Base-by-base conservation (phyloP, 2,113 vertebrate genomes). In the Syngnathus floridae region DNA sequence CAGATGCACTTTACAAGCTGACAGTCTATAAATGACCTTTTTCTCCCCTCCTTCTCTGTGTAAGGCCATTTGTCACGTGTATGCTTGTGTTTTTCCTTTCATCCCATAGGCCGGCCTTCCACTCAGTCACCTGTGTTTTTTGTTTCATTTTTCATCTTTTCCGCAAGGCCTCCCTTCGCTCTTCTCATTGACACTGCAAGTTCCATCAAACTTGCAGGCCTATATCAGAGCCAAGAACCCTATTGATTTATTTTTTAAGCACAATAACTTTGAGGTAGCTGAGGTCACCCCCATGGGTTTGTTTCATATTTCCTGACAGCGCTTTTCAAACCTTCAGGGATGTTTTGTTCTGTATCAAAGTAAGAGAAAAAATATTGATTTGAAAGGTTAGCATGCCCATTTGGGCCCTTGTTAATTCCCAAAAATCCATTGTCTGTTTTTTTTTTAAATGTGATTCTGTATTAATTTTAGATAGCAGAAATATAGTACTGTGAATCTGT, bases 101-200 rank as follows among this genome's bases (percentile, higher is more conserved):
- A 64, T 70, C 40, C 48, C 41, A 1, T 12, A 37, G 26, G 58
- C 43, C 38, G 56, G 40, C 21, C 51, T 41, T 62, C 14, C 48
- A 51, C 72, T 68, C 63, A 48, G 69, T 65, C 56, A n/a, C 9
- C 17, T 61, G 13, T 72, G 62, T 31, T 69, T 70, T 35, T 67
- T 58, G 21, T 62, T 54, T 62, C n/a, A 51, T 67, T 70, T 56
- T 57, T 40, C 6, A 19, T 60, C 43, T 45, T 61, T 43, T 43
- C 19, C 19, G 40, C 36, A 11, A 40, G 57, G 19, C 36, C 4
- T n/a, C 57, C 36, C 36, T 5, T 43, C 38, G 13, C 19, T 61
- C n/a, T 41, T 43, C 38, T 61, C 12, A 22, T 41, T 40, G 40
- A 40, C 10, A 7, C 7, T 38, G 8, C n/a, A 61, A 61, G 19